Conservation (phyloP, 2,797 vertebrate species). For the Malacoraja senta region DNA sequence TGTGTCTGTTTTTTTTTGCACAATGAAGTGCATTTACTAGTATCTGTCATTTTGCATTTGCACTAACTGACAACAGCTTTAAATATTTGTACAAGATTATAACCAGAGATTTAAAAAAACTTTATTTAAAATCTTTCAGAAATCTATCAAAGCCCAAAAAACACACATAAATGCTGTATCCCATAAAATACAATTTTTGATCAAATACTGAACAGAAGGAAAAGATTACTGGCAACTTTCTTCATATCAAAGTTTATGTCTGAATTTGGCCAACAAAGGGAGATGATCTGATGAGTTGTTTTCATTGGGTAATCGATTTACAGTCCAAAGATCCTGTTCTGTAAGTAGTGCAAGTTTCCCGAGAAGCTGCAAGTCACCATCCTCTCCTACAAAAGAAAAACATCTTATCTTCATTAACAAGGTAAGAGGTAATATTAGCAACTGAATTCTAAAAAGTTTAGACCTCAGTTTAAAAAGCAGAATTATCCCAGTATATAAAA, state of each 20-base stretch:
- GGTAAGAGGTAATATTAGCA: background rate
- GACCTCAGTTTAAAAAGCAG: background rate
- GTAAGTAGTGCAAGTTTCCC: constrained; percentile 75
- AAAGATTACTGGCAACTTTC: constrained; percentile 39
- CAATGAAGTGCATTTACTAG: background rate
- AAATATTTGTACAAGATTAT: background rate
- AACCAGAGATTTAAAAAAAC: background rate
- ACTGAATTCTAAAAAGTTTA: background rate
- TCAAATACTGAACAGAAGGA: background rate
- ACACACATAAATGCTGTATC: background rate
- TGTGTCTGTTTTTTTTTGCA: background rate
- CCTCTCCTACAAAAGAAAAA: constrained; percentile 51
- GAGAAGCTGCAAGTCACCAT: constrained; percentile 73
- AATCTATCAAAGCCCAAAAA: constrained; percentile 32
- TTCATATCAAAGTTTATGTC: constrained; percentile 58
- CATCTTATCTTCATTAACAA: background rate
- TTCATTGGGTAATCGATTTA: constrained; percentile 77
- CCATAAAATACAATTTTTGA: constrained; percentile 1
- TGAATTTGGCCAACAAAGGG: constrained; percentile 76
- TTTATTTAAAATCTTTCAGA: background rate
- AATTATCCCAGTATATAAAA: background rate
- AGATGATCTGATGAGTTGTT: constrained; percentile 85
- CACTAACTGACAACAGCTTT: background rate
- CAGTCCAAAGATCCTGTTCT: constrained; percentile 69
- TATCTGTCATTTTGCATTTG: background rate